Base-by-base conservation (phyloP, 2,888 invertebrate species). In the Argynnis bischoffii region DNA sequence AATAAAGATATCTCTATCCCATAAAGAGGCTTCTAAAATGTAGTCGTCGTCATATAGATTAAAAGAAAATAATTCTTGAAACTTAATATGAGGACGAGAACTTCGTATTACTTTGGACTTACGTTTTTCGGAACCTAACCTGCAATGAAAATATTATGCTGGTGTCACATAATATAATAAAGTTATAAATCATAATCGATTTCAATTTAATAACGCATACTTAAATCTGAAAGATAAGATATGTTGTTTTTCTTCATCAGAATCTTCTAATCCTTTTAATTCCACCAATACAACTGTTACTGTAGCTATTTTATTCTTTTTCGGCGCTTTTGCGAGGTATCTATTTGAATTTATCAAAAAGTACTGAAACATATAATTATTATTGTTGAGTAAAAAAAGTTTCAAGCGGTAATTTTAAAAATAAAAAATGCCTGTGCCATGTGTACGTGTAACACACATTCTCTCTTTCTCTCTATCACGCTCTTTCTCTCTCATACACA, bases 1-100 rank as follows among this genome's bases (percentile, higher is more conserved):
- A 67, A 89, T 74, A 66, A 82, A 81, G 55, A 74, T 89, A 80
- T 97, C 96, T 74, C 96, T 96, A 80, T 97, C 97, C 95, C 96
- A 98, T 2, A 99, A 94, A 1, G 96, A 95, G 54, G 99, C 94
- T 87, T 99, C 98, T 63, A 99, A 88, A 74, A 95, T 94, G 70
- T 96, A 95, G 77, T 98, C 98, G 74, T 98, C 98, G 73, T 99
- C 98, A 86, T 96, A 98, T 66, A 99, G 93, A 88, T 97, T 97
- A 51, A 99, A 93, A 88, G 98, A 98, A 84, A 99, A 98, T 87
- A 99, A 96, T 85, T 99, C 99, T 79, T 98, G 91, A 99, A 99
- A 99, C 79, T 97, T 93, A 3, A 96, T 96, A 82, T 75, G 72
- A 0, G 78, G 54, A 4, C 74, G 71, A 16, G 77, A 74, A 64